Conservation (phyloP, 2,113 vertebrate genomes). For the Lanius collurio region DNA sequence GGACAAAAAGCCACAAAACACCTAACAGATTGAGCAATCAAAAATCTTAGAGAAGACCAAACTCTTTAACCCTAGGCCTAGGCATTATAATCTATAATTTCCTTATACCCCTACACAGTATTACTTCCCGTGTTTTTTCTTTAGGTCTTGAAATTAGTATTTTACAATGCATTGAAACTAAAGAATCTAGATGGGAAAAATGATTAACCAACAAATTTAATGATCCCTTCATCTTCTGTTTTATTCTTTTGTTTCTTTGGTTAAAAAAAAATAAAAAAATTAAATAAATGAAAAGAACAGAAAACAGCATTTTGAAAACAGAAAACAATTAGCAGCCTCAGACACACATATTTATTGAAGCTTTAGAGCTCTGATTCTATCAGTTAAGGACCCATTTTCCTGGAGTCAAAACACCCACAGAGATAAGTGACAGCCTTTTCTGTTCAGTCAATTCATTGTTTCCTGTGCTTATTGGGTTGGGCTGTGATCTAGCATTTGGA, state of each 20-base stretch:
- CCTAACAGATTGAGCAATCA: background rate
- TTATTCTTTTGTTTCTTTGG: background rate
- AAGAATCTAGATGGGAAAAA: background rate
- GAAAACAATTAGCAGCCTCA: background rate
- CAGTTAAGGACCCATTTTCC: background rate
- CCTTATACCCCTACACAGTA: background rate
- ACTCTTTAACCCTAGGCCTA: background rate
- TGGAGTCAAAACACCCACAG: slow-evolving; percentile 44
- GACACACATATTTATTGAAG: background rate
- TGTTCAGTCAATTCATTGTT: slow-evolving; percentile 15
- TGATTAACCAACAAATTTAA: background rate
- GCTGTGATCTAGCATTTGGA: background rate
- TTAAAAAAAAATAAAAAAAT: background rate
- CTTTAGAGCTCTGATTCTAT: background rate
- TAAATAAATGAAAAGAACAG: background rate
- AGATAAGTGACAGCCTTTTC: slow-evolving; percentile 33
- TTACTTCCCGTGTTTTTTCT: background rate
- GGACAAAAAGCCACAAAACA: background rate
- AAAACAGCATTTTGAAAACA: background rate
- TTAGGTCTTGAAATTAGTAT: background rate
- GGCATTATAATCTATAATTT: background rate
- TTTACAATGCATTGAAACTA: background rate
- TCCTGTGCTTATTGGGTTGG: background rate
- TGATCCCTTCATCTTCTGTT: background rate
- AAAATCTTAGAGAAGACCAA: background rate